Conservation (phyloP, 2,113 vertebrate species). For the Maylandia zebra region DNA sequence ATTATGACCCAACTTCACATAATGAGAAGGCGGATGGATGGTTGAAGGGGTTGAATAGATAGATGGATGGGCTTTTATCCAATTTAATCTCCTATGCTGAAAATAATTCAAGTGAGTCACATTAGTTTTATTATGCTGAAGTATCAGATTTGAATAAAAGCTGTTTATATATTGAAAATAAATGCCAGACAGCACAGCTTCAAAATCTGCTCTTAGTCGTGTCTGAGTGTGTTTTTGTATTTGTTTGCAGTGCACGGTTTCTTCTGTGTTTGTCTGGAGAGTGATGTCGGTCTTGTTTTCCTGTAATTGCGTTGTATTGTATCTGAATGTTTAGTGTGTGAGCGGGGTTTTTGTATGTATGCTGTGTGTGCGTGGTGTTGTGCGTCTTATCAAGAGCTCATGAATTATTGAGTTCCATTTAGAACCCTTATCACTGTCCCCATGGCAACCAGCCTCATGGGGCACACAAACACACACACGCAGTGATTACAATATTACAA, state of each 20-base stretch:
- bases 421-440: slow-evolving; percentile 43
- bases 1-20: neutral
- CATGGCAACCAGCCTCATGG: slow-evolving; percentile 40
- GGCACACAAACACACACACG: neutral
- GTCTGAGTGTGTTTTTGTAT: neutral
- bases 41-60: neutral
- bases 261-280: neutral
- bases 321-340: neutral
- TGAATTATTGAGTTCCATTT: slow-evolving; percentile 57
- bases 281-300: neutral
- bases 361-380: neutral
- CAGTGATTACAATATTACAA: neutral
- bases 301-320: neutral
- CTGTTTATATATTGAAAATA: neutral
- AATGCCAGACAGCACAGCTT: neutral
- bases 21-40: neutral
- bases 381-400: slow-evolving; percentile 36
- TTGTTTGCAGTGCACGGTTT: neutral
- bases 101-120: neutral
- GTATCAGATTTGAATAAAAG: neutral
- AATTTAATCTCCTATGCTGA: neutral
- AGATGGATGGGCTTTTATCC: neutral
- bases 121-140: neutral
- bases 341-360: neutral
- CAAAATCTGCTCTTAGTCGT: neutral